Evolutionary conservation across 2,113 vertebrate genomes (phyloP).

Genomic region (Caracal caracal): DNA sequence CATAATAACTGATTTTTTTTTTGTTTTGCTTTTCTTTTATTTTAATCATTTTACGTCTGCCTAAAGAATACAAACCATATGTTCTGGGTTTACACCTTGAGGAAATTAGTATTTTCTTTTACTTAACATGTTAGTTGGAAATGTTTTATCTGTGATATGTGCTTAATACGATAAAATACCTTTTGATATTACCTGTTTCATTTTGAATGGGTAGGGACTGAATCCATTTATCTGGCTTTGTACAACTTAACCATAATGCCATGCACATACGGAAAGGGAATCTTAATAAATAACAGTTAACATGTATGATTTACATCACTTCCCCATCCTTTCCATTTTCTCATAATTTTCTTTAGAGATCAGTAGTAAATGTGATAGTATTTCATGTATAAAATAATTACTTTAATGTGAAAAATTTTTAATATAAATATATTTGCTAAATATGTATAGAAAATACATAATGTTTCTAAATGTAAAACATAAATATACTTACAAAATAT

Average conservation of each 20-base stretch:
- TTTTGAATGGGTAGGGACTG: background rate
- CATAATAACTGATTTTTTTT: background rate
- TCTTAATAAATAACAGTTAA: background rate
- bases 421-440: background rate
- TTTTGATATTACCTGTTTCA: background rate
- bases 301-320: background rate
- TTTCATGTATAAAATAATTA: background rate
- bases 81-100: slow-evolving; percentile 4
- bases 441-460: background rate
- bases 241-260: background rate
- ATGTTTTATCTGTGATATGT: background rate
- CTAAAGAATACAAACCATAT: background rate
- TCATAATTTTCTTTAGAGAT: background rate
- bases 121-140: background rate
- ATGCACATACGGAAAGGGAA: background rate
- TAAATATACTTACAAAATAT: background rate
- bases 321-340: background rate
- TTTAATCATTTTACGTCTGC: background rate
- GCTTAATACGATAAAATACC: background rate
- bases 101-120: slow-evolving; percentile 7
- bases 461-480: background rate
- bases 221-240: background rate
- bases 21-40: background rate
- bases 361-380: background rate
- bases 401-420: background rate